These are phyloP conservation scores for Agrochola circellaris DNA, from an alignment of 2,888 invertebrate genomes.

Conservation along the genomic window DNA sequence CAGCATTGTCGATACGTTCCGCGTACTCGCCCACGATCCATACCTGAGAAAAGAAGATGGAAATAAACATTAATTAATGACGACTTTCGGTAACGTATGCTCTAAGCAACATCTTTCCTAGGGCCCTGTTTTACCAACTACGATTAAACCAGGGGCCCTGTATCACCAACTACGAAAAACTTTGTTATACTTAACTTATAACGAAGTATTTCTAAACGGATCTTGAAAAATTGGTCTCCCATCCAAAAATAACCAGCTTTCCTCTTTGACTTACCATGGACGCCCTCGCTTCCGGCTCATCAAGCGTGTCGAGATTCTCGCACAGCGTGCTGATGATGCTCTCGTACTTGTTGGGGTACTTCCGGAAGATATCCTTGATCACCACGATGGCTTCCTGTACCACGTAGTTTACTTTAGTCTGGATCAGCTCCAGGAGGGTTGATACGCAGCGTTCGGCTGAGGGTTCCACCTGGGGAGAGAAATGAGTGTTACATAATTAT, in stretches of 20 bases:
- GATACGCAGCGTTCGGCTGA: constrained; percentile 99
- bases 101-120: not conserved
- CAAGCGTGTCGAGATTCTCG: constrained; percentile 99
- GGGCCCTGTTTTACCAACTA: not conserved
- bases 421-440: constrained; percentile 98
- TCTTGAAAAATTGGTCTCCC: not conserved
- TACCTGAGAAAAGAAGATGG: constrained; percentile 78
- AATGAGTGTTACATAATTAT: not conserved
- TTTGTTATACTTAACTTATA: not conserved
- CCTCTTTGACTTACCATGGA: constrained; percentile 94
- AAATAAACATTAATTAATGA: not conserved
- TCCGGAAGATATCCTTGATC: constrained; percentile 99
- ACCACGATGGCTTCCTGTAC: constrained; percentile 99
- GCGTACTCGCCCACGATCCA: constrained; percentile 99
- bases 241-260: not conserved
- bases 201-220: not conserved
- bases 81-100: too few species aligned
- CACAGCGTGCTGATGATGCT: constrained; percentile 99
- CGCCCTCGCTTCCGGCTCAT: constrained; percentile 99
- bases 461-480: constrained; percentile 93
- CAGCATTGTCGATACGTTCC: constrained; percentile 99
- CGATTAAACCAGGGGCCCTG: not conserved
- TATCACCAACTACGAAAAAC: not conserved
- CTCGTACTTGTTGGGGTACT: constrained; percentile 99
- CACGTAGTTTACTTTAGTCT: constrained; percentile 99